phyloP scores from a whole-genome alignment of 2,113 vertebrate genomes.

The Garra rufa region DNA sequence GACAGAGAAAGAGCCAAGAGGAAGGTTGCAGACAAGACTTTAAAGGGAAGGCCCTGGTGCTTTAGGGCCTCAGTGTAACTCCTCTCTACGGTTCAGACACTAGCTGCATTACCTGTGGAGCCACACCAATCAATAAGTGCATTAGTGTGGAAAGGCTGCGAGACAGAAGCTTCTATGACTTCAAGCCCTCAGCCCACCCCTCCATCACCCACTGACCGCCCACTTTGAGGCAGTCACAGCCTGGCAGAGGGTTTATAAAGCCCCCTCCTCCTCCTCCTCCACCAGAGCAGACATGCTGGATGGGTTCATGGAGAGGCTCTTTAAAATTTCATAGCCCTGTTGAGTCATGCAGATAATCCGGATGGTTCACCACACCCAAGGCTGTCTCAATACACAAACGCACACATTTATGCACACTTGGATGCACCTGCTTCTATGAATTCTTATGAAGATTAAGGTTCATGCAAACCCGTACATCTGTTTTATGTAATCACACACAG shows the following conservation, averaged over 20 bases:
- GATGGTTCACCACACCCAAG: conserved; percentile 44
- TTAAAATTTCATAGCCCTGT: conserved; percentile 67
- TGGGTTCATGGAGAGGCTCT: conserved; percentile 59
- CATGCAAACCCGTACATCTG: not conserved
- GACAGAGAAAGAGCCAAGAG: conserved; percentile 16
- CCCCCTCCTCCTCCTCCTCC: conserved; percentile 29
- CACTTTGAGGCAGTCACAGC: not conserved
- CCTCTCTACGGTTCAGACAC: conserved; percentile 53
- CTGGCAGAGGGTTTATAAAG: conserved; percentile 2
- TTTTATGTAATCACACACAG: conserved; percentile 38
- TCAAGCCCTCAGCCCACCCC: conserved; percentile 37
- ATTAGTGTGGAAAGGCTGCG: conserved; percentile 66
- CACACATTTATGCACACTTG: conserved; percentile 43
- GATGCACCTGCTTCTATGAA: conserved; percentile 26
- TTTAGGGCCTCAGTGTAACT: conserved; percentile 25
- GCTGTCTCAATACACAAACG: conserved; percentile 27
- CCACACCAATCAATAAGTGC: conserved; percentile 68
- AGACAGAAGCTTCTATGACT: conserved; percentile 44
- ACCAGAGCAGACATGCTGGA: conserved; percentile 39
- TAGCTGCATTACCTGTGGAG: conserved; percentile 61
- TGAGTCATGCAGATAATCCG: conserved; percentile 69
- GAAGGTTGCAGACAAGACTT: conserved; percentile 25
- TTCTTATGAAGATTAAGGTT: conserved; percentile 37
- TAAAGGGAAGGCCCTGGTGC: conserved; percentile 20
- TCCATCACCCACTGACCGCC: conserved; percentile 9